Evolutionary conservation across 1,140 invertebrate genomes (phyloP).

Genomic region (Dysdera silvatica): DNA sequence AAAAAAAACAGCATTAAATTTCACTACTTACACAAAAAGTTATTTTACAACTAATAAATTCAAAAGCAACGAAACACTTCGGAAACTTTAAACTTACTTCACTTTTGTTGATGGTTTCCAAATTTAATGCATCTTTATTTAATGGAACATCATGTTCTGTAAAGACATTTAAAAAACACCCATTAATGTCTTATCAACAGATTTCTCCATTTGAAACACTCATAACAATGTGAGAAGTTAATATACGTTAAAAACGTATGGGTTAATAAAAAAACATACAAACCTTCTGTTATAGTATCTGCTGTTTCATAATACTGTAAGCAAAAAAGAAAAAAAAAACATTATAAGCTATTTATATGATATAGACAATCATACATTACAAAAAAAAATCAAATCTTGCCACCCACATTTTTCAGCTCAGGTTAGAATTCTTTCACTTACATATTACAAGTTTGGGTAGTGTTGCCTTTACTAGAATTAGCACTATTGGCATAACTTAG

Average conservation of each 20-base stretch:
- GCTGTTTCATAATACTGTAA: conserved; percentile 18
- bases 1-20: too few species aligned
- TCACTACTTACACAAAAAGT: too few species aligned
- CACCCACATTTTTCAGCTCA: background rate
- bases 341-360: background rate
- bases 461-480: too few species aligned
- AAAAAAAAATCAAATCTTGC: background rate
- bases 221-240: too few species aligned
- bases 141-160: conserved; percentile 47
- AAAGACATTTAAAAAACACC: conserved; percentile 9
- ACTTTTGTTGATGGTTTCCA: conserved; percentile 46
- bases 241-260: too few species aligned
- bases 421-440: too few species aligned
- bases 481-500: too few species aligned
- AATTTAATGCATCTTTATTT: conserved; percentile 46
- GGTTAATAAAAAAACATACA: background rate
- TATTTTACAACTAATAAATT: background rate
- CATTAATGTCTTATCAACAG: background rate
- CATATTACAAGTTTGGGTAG: too few species aligned
- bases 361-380: background rate
- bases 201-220: background rate
- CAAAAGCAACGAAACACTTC: background rate
- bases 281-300: conserved; percentile 23
- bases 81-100: conserved; percentile 37
- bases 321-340: background rate